These are phyloP conservation scores for Drosophila melanosoma DNA, from an alignment of 2,888 invertebrate species.

Conservation along the genomic window DNA sequence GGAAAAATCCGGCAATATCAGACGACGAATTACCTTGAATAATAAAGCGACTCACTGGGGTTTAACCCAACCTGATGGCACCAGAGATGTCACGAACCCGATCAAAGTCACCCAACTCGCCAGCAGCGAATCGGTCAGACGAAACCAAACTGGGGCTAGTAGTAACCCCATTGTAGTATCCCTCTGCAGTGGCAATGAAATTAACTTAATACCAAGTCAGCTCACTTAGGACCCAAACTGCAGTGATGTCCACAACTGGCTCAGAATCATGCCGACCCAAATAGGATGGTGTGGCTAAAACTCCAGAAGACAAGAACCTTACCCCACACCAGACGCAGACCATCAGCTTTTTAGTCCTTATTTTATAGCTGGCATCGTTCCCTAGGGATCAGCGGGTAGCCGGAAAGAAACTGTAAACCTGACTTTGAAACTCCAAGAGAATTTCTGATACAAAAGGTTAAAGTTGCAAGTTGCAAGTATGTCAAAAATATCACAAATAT, in stretches of 20 bases:
- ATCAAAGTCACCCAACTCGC: too few species aligned
- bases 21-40: neutral
- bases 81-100: neutral
- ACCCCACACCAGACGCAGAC: neutral
- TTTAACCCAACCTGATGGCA: neutral
- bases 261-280: neutral
- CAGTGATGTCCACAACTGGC: neutral
- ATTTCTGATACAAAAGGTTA: neutral
- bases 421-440: neutral
- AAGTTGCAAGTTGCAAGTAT: neutral
- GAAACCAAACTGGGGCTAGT: too few species aligned
- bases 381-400: neutral
- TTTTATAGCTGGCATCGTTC: conserved; percentile 1
- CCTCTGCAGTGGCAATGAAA: neutral
- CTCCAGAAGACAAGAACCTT: neutral
- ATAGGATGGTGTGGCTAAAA: neutral
- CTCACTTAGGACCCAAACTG: neutral
- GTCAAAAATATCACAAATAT: neutral
- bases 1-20: neutral
- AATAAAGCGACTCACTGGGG: neutral
- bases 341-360: conserved; percentile 6
- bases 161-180: neutral
- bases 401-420: neutral
- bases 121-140: neutral
- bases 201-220: neutral